phyloP scores from a whole-genome alignment of 2,888 invertebrate genomes.

The Merodon equestris region DNA sequence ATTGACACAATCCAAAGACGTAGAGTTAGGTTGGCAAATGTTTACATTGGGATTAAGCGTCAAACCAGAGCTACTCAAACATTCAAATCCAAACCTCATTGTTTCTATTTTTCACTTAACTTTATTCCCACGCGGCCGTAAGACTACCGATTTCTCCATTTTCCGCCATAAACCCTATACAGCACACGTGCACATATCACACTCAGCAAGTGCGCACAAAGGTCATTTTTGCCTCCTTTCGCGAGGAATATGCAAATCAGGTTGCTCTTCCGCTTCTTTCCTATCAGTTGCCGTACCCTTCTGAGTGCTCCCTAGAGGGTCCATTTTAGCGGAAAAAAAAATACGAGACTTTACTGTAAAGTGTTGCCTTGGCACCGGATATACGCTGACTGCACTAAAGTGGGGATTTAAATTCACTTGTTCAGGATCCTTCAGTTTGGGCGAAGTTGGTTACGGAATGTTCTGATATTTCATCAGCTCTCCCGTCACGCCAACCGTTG shows the following conservation, averaged over 20 bases:
- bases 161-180: too few species aligned
- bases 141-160: too few species aligned
- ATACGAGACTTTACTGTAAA: constrained; percentile 49
- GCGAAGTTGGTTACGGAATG: constrained; percentile 15
- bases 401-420: constrained; percentile 59
- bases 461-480: constrained; percentile 39
- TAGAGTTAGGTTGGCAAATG: neutral
- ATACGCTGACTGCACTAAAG: constrained; percentile 17
- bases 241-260: constrained; percentile 59
- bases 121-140: too few species aligned
- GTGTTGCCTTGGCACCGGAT: constrained; percentile 56
- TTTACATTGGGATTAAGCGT: too few species aligned
- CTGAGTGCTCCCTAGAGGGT: constrained; percentile 52
- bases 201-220: constrained; percentile 37
- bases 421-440: constrained; percentile 25
- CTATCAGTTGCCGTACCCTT: constrained; percentile 47
- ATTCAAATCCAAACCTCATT: too few species aligned
- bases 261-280: constrained; percentile 43
- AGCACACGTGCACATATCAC: constrained; percentile 27
- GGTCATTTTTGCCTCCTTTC: constrained; percentile 46
- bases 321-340: constrained; percentile 41
- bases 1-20: too few species aligned
- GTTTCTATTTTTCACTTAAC: too few species aligned
- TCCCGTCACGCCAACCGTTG: constrained; percentile 9
- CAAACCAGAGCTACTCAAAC: too few species aligned